phyloP scores from a whole-genome alignment of 2,113 vertebrate species.

The Pandion haliaetus region DNA sequence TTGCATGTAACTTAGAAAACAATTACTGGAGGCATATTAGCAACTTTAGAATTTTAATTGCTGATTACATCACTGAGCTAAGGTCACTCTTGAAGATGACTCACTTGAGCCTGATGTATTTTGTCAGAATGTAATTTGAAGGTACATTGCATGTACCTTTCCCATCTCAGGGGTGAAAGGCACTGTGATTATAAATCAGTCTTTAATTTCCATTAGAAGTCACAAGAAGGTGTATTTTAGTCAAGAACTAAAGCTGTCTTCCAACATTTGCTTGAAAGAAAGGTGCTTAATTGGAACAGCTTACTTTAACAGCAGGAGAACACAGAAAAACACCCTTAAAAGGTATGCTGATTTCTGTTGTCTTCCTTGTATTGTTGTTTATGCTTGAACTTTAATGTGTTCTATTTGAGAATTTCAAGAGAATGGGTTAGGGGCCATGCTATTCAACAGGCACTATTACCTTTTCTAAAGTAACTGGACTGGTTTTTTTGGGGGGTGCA shows the following conservation, averaged over 20 bases:
- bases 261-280: background rate
- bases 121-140: background rate
- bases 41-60: background rate
- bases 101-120: background rate
- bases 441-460: background rate
- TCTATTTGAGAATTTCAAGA: background rate
- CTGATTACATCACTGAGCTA: background rate
- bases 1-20: background rate
- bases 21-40: background rate
- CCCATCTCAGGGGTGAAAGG: background rate
- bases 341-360: background rate
- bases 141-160: background rate
- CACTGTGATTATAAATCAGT: background rate
- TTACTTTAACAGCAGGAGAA: too few species aligned
- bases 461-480: background rate
- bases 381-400: background rate
- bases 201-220: background rate
- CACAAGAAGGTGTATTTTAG: background rate
- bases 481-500: rapidly evolving
- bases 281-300: background rate
- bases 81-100: background rate
- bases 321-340: too few species aligned
- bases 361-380: background rate
- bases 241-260: background rate
- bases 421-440: background rate